Base-by-base conservation (phyloP, 1,140 invertebrate genomes). In the Sitophilus oryzae region DNA sequence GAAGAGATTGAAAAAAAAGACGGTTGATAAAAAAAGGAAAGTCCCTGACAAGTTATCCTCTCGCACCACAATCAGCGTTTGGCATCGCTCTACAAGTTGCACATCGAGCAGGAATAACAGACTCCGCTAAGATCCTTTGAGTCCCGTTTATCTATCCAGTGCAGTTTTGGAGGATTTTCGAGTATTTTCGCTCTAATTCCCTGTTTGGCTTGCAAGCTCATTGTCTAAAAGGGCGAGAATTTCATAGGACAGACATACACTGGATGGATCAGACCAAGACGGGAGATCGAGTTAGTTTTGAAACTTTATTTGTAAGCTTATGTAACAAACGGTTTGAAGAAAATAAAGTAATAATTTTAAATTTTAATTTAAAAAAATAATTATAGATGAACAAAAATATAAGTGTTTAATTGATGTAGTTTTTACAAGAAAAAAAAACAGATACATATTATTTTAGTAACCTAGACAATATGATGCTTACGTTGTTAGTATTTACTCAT, bases 151-250 rank as follows among this genome's bases (percentile, higher is more conserved):
- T 42, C 40, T 18, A 19, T 11, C 19, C 16, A 19, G 19, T 21
- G 19, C 40, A 42, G 40, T 42, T 42, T 42, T 42, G 40, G 40
- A 10, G 40, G 40, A 42, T 42, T 42, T 42, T 42, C 40, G 16
- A 15, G 16, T 42, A 42, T 42, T 42, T 42, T 20, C 40, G 4
- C 9, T 30, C 25, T 30, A 30, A 30, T 30, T 30, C 25, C 25
- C 11, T 30, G 25, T 30, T 30, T 30, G 25, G 5, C 11, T 30
- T 30, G 25, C 25, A 30, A 6, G 5, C 5, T 30, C 25, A 5
- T 30, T 5, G 25, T 30, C 25, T 5, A 11, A 11, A 30, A 30
- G 25, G 25, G 25, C 25, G 25, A 30, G 11, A 11, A 11, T 6
- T 6, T 11, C 5, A 30, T 30, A 11, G 25, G 5, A 11, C 25